These are phyloP conservation scores for Spilogale gracilis DNA, from an alignment of 2,113 vertebrate genomes.

Conservation along the genomic window DNA sequence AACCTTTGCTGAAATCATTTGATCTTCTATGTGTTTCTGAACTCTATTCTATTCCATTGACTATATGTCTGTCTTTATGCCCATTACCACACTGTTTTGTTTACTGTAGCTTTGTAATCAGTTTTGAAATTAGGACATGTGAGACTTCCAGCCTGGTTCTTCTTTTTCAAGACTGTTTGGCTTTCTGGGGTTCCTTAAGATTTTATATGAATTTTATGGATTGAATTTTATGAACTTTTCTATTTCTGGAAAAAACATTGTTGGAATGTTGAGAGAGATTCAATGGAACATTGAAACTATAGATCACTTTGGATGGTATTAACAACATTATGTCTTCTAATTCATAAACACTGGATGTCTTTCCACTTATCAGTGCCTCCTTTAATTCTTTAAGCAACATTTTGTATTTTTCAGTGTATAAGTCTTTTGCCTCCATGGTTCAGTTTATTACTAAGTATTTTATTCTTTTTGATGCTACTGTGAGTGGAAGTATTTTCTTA, in stretches of 20 bases:
- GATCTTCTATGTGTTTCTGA: not conserved
- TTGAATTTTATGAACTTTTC: not conserved
- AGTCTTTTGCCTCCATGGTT: not conserved
- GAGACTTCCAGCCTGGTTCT: not conserved
- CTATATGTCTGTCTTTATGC: not conserved
- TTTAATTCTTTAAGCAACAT: not conserved
- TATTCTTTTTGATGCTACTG: not conserved
- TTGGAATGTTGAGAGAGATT: not conserved
- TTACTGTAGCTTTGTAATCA: not conserved
- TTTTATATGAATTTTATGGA: not conserved
- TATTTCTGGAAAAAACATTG: not conserved
- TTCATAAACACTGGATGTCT: not conserved
- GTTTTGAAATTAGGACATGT: not conserved
- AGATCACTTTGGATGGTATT: not conserved
- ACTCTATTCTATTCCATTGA: not conserved
- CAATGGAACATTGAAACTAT: not conserved
- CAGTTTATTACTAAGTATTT: slow-evolving; percentile 25
- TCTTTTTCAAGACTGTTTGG: not conserved
- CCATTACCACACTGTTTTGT: not conserved
- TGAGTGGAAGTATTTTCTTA: not conserved
- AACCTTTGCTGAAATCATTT: not conserved
- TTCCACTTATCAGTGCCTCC: not conserved
- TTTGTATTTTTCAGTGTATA: not conserved
- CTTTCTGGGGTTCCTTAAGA: not conserved
- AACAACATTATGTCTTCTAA: not conserved